Conservation (phyloP, 2,113 vertebrate species). For the Tachysurus vachellii region DNA sequence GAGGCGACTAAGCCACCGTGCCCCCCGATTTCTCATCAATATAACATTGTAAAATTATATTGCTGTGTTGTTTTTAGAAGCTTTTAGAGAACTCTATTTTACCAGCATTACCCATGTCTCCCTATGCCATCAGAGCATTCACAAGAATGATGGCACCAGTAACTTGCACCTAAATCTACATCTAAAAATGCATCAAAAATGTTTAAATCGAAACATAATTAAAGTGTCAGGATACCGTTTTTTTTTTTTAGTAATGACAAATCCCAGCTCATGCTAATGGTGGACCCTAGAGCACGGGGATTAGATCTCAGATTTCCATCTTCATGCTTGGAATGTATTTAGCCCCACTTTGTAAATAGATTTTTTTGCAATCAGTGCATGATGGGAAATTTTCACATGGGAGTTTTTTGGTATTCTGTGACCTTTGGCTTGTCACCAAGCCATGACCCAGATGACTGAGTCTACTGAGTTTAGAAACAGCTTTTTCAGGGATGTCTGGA, state of each 20-base stretch:
- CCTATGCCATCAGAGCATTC: not conserved
- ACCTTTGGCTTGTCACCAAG: slow-evolving; percentile 25
- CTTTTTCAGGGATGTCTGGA: slow-evolving; percentile 1
- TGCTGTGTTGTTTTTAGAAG: not conserved
- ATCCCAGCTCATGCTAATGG: not conserved
- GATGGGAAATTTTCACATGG: slow-evolving; percentile 21
- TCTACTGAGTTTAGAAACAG: not conserved
- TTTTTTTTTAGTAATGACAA: not conserved
- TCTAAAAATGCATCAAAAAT: not conserved
- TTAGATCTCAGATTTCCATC: not conserved
- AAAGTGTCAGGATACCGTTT: not conserved
- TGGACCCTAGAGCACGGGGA: not conserved
- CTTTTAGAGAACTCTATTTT: not conserved
- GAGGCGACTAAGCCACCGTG: no score
- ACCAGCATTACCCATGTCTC: not conserved
- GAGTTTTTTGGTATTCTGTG: slow-evolving; percentile 17
- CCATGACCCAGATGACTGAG: slow-evolving; percentile 11
- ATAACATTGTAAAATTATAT: not conserved
- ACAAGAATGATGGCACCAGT: not conserved
- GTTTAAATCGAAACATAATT: not conserved
- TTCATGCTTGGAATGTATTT: not conserved
- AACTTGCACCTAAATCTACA: not conserved
- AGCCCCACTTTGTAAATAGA: not conserved
- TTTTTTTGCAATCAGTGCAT: slow-evolving; percentile 17
- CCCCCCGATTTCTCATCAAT: not conserved